A percentile compares a stretch with the other conserved stretches of the same genome.
Evolutionary conservation across 92 coral and sea anemone species (phyloP).

Genomic region (Porites evermanni): DNA sequence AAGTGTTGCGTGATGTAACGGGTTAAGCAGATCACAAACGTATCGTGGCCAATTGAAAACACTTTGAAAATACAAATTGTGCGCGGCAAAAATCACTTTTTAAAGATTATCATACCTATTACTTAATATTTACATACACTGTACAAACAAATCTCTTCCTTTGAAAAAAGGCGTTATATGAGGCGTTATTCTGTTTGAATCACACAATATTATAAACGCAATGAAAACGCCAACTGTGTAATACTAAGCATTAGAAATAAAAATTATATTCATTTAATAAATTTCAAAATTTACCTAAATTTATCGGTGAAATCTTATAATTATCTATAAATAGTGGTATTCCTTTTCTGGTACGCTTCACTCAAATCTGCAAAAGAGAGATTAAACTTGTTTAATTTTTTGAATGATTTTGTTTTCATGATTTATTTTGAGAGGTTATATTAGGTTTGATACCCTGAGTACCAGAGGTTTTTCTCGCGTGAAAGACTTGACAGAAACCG

Average conservation of each 20-base stretch:
- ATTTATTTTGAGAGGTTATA: too few species aligned
- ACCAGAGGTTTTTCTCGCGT: too few species aligned
- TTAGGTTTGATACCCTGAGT: too few species aligned
- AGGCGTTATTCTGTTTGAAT: background rate
- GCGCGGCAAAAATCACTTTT: background rate
- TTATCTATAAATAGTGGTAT: background rate
- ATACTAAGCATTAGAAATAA: background rate
- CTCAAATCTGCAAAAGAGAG: constrained; percentile 20
- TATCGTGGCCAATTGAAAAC: background rate
- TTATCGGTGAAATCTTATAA: constrained; percentile 12
- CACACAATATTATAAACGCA: background rate
- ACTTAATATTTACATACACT: constrained; percentile 6
- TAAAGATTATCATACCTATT: background rate
- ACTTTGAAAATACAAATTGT: background rate
- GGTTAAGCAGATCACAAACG: background rate
- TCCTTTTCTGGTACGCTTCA: background rate
- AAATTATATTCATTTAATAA: background rate
- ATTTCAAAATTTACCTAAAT: constrained; percentile 14
- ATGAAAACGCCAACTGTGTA: background rate
- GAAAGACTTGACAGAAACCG: too few species aligned
- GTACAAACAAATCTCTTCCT: constrained; percentile 8
- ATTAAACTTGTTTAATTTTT: background rate
- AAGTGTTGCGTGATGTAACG: background rate
- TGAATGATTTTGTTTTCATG: too few species aligned
- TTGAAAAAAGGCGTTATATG: background rate